phyloP scores from a whole-genome alignment of 2,113 vertebrate species.

The Syngnathoides biaculeatus region DNA sequence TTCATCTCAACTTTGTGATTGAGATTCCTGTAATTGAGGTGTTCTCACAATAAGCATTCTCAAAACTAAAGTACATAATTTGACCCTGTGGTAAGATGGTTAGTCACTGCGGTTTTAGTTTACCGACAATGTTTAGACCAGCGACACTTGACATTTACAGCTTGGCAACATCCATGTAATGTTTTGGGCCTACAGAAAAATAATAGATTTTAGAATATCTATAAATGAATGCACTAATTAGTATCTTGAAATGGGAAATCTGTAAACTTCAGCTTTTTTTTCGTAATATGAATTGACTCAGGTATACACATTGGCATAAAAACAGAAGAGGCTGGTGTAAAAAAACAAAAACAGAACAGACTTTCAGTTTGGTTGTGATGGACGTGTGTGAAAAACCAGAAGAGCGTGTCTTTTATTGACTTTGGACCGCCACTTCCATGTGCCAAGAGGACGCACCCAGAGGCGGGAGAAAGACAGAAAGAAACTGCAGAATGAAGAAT shows the following conservation, averaged over 20 bases:
- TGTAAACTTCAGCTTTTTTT: too few relatives aligned
- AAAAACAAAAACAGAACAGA: too few relatives aligned
- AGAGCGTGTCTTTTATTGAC: conserved; percentile 41
- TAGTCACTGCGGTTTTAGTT: not conserved
- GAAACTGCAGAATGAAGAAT: conserved; percentile 30
- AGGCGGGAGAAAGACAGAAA: conserved; percentile 29
- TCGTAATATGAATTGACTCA: too few relatives aligned
- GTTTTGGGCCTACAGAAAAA: not conserved
- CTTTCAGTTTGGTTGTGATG: conserved; percentile 13
- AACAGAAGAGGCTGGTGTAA: too few relatives aligned
- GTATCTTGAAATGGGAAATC: not conserved
- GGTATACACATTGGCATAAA: too few relatives aligned
- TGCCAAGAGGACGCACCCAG: conserved; percentile 47
- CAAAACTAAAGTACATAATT: not conserved
- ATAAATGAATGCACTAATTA: not conserved
- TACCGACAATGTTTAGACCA: not conserved
- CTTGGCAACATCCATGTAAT: not conserved
- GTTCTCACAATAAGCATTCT: not conserved
- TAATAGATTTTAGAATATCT: not conserved
- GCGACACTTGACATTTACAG: not conserved
- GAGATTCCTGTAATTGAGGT: not conserved
- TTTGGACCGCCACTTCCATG: conserved; percentile 32
- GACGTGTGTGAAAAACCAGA: conserved; percentile 34
- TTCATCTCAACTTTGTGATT: not conserved
- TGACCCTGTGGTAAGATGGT: not conserved